phyloP scores from a whole-genome alignment of 2,888 invertebrate genomes.

The Nephrocerus scutellatus region DNA sequence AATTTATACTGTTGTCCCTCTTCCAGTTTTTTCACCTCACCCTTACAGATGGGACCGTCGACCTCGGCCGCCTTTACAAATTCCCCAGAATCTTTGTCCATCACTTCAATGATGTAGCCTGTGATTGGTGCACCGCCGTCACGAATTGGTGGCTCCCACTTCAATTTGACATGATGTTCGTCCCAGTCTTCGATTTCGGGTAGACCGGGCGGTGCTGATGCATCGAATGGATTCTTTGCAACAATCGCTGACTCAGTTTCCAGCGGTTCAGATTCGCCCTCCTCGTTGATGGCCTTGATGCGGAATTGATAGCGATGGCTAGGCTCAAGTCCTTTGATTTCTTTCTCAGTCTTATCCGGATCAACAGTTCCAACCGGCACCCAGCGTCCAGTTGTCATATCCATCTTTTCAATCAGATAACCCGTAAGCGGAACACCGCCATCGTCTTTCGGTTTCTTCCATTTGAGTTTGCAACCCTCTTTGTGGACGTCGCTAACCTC shows the following conservation, averaged over 20 bases:
- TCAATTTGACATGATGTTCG: slow-evolving; percentile 81
- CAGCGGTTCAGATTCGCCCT: slow-evolving; percentile 93
- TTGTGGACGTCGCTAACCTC: slow-evolving; percentile 87
- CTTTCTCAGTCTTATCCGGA: slow-evolving; percentile 73
- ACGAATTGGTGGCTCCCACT: slow-evolving; percentile 84
- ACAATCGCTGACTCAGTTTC: slow-evolving; percentile 80
- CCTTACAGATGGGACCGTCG: slow-evolving; percentile 75
- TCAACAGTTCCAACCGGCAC: slow-evolving; percentile 77
- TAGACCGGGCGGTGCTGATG: slow-evolving; percentile 79
- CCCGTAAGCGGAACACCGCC: slow-evolving; percentile 87
- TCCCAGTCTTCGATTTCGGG: slow-evolving; percentile 88
- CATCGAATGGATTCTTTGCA: slow-evolving; percentile 96
- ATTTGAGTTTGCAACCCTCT: slow-evolving; percentile 86
- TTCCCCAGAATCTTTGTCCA: slow-evolving; percentile 77
- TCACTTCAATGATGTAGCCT: slow-evolving; percentile 85
- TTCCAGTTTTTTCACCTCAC: slow-evolving; percentile 80
- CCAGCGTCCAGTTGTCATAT: slow-evolving; percentile 80
- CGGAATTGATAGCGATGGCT: slow-evolving; percentile 97
- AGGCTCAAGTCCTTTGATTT: slow-evolving; percentile 79
- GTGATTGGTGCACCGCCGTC: slow-evolving; percentile 93
- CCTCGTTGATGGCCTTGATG: slow-evolving; percentile 92
- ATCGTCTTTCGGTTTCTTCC: slow-evolving; percentile 94
- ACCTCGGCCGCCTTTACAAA: slow-evolving; percentile 82
- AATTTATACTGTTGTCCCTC: slow-evolving; percentile 96
- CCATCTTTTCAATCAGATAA: slow-evolving; percentile 93